Base-by-base conservation (phyloP, 2,113 vertebrate genomes). In the Barbus barbus region DNA sequence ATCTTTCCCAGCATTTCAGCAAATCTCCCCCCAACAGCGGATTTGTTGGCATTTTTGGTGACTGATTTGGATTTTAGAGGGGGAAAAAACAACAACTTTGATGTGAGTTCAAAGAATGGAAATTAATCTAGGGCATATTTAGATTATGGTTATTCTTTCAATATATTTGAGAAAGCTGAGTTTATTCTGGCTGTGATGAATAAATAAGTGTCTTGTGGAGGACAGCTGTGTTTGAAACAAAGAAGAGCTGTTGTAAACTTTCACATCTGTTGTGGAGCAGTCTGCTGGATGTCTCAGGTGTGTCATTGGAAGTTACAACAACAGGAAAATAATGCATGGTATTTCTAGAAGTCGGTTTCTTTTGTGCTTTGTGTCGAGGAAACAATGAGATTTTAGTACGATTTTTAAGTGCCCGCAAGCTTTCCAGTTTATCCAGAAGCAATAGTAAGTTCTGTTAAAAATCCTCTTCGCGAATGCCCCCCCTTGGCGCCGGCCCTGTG, bases 1-100 rank as follows among this genome's bases (percentile, higher is more conserved):
- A 88, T 92, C 91, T 93, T 91, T 90, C 93, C 44, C 60, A 48
- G 91, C 61, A 31, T 79, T 83, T 82, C 38, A 75, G 60, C 79
- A 82, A 78, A 85, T 44, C 44, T 24, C 38, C 46, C 16, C 58
- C 33, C 53, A 33, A 58, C 46, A 44, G 31, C 51, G 31, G 71
- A 81, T 67, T 84, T 38, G 72, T 58, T 76, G 63, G 7, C 2
- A 3, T 82, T 65, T 80, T 82, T 72, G 14, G 46, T 81, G 65
- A 28, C 33, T 80, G 82, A 60, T 51, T 61, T 79, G 33, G 31
- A 69, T 26, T 71, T 69, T 28, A 24, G 9, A 51, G 22, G 38
- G 9, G 38, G 9, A 13, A 51, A 31, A 31, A 14, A 28, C 33
- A 41, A 71, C 44, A 51, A 73, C 80, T 71, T 53, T 71, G 65